A percentile compares a stretch with the other conserved stretches of the same genome.
Conservation (phyloP, 2,797 vertebrate species). For the Salarias fasciatus region DNA sequence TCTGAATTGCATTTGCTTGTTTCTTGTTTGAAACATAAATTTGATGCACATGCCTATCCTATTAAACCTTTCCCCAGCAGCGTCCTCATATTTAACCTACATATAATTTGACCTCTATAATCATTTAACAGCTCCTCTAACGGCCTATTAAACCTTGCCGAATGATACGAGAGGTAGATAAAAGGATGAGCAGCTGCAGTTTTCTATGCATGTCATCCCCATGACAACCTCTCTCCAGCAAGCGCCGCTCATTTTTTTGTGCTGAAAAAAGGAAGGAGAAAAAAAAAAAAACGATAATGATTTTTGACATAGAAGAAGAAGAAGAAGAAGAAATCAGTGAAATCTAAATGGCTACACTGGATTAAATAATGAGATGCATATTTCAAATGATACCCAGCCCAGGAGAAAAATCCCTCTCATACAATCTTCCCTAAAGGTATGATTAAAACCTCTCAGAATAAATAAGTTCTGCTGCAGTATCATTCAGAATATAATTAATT, state of each 20-base stretch:
- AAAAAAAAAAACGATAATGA: constrained; percentile 2
- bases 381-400: constrained; percentile 60
- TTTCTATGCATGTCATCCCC: constrained; percentile 70
- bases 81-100: constrained; percentile 32
- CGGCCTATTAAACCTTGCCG: constrained; percentile 55
- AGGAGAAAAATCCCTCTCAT: constrained; percentile 43
- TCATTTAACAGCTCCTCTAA: constrained; percentile 56
- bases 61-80: constrained; percentile 20
- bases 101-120: constrained; percentile 48
- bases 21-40: constrained; percentile 43
- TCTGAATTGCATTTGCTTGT: constrained; percentile 41
- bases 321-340: constrained; percentile 33
- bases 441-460: constrained; percentile 66
- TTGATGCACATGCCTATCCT: constrained; percentile 6
- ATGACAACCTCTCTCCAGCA: constrained; percentile 75
- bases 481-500: constrained; percentile 64
- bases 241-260: constrained; percentile 54
- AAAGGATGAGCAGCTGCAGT: constrained; percentile 72
- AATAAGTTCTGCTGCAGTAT: constrained; percentile 55
- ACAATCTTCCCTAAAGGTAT: constrained; percentile 61
- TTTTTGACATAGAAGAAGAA: constrained; percentile 21
- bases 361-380: constrained; percentile 63
- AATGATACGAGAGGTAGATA: constrained; percentile 76
- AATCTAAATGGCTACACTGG: constrained; percentile 57
- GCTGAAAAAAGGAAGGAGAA: constrained; percentile 30